A percentile compares a stretch with the other conserved stretches of the same genome.
phyloP scores from a whole-genome alignment of 2,797 vertebrate genomes.

The Antennarius maculatus region DNA sequence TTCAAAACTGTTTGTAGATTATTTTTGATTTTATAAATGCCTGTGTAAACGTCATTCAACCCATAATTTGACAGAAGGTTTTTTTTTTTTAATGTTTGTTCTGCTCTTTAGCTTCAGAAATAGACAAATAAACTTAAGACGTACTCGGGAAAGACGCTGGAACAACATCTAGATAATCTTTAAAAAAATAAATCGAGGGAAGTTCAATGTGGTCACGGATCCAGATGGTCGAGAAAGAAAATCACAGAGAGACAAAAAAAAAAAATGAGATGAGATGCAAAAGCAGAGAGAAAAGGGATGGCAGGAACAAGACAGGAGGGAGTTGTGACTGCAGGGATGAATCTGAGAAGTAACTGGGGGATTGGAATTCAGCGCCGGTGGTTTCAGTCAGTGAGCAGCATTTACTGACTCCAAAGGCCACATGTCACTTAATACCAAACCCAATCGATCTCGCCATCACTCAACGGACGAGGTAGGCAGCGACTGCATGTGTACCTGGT shows the following conservation, averaged over 20 bases:
- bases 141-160: not conserved
- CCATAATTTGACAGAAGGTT: not conserved
- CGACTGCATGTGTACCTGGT: slow-evolving; percentile 17
- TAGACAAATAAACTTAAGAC: not conserved
- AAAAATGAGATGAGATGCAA: slow-evolving; percentile 48
- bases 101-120: slow-evolving; percentile 1
- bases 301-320: slow-evolving; percentile 36
- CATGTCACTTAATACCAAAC: slow-evolving; percentile 78
- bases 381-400: slow-evolving; percentile 67
- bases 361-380: slow-evolving; percentile 60
- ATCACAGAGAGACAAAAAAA: slow-evolving; percentile 12
- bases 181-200: not conserved
- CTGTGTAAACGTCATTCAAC: not conserved
- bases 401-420: slow-evolving; percentile 80
- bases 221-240: slow-evolving; percentile 6
- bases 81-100: not conserved
- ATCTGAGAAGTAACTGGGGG: slow-evolving; percentile 52
- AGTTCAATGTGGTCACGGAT: not conserved
- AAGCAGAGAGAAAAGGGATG: slow-evolving; percentile 44
- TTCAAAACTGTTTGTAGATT: not conserved
- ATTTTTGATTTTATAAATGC: not conserved
- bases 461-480: slow-evolving; percentile 43
- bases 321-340: slow-evolving; percentile 41
- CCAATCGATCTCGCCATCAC: slow-evolving; percentile 70
- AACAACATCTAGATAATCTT: not conserved